Percentiles rank a stretch among this genome's conserved stretches.
Evolutionary conservation across 2,797 vertebrate genomes (phyloP).

Genomic region (Pterois miles): DNA sequence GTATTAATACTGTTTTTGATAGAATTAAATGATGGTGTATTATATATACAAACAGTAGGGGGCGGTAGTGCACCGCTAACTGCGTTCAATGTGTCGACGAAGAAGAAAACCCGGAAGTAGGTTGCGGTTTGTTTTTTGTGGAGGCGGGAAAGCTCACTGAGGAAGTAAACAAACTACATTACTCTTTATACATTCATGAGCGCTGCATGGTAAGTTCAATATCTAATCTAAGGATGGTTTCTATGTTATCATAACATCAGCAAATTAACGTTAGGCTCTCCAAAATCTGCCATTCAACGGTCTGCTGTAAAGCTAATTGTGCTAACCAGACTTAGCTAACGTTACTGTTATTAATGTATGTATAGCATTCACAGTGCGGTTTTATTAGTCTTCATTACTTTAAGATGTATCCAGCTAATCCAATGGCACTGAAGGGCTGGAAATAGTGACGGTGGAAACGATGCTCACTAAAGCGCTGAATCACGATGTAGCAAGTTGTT

Average conservation of each 20-base stretch:
- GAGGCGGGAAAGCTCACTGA: constrained; percentile 35
- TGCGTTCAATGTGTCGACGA: not conserved
- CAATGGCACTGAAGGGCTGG: not conserved
- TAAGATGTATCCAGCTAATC: not conserved
- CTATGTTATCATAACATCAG: not conserved
- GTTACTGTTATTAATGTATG: too few species aligned
- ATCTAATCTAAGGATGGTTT: not conserved
- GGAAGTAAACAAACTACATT: not conserved
- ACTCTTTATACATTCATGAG: not conserved
- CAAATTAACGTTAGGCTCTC: not conserved
- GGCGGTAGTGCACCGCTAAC: not conserved
- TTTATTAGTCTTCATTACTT: not conserved
- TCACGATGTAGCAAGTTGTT: not conserved
- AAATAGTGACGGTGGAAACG: not conserved
- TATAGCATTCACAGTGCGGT: not conserved
- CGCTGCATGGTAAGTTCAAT: not conserved
- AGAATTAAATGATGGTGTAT: too few species aligned
- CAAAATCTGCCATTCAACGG: not conserved
- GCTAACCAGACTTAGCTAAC: not conserved
- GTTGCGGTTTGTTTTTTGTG: not conserved
- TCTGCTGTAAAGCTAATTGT: not conserved
- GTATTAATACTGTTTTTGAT: too few species aligned
- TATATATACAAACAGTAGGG: not conserved
- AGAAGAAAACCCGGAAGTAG: constrained; percentile 53
- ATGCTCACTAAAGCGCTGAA: not conserved